Conservation (phyloP, 2,113 vertebrate genomes). For the Laterallus jamaicensis region DNA sequence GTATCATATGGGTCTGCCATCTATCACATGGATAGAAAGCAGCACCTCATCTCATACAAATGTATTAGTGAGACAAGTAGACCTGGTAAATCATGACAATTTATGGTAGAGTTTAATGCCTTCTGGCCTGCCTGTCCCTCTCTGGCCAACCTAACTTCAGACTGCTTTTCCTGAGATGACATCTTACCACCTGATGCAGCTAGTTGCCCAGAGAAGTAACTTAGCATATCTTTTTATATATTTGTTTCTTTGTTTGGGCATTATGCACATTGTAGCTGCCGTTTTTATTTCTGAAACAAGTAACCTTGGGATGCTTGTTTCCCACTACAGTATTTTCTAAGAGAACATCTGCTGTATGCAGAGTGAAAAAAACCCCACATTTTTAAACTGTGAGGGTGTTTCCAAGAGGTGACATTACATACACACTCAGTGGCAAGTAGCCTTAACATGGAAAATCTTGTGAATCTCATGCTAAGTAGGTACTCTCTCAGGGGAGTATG, state of each 20-base stretch:
- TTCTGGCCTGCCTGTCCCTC: not conserved
- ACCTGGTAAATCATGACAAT: not conserved
- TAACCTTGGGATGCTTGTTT: not conserved
- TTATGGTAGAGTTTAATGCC: not conserved
- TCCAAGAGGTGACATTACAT: constrained; percentile 1
- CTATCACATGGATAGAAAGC: not conserved
- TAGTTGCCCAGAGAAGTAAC: constrained; percentile 43
- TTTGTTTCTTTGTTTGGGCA: constrained; percentile 39
- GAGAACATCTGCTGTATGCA: not conserved
- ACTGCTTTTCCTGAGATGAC: not conserved
- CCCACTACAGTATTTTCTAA: not conserved
- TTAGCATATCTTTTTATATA: not conserved
- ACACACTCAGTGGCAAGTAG: not conserved
- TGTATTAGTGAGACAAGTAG: not conserved
- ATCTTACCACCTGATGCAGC: not conserved
- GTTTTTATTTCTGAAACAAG: not conserved
- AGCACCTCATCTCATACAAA: not conserved
- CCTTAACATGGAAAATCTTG: not conserved
- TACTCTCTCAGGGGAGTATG: not conserved
- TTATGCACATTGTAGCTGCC: not conserved
- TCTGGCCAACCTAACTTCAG: not conserved
- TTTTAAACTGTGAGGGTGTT: not conserved
- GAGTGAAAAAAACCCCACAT: not conserved
- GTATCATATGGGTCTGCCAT: not conserved
- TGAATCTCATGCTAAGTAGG: not conserved